Base-by-base conservation (phyloP, 2,888 invertebrate genomes). In the Rhaphigaster nebulosa region DNA sequence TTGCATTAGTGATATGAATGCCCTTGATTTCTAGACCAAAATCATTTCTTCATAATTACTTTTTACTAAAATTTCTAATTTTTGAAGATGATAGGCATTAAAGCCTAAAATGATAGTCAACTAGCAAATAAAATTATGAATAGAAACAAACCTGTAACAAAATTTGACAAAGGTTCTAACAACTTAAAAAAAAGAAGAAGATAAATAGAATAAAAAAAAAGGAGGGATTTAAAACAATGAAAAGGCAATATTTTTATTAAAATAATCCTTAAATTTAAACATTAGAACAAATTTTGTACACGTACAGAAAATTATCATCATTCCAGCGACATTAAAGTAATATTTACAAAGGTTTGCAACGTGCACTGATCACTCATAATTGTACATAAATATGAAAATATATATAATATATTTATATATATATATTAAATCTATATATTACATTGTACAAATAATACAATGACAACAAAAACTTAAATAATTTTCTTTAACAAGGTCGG, bases 371-470 rank as follows among this genome's bases (percentile, higher is more conserved):
- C 84, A 23, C 15, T 65, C 12, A 60, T 65, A 84, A 84, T 84
- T 84, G 84, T 84, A 45, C 84, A 84, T 84, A 84, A 84, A 84
- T 84, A 84, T 84, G 84, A 84, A 84, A 84, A 84, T 84, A 84
- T 84, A 84, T 84, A 45, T 45, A 80, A 80, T 80, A 41, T 80
- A 80, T 80, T 41, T 84, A 84, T 84, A 84, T 84, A n/a, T n/a
- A 84, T 84, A 84, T 50, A 50, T 50, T 45, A 84, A 84, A 84
- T 84, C 84, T 84, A 45, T 84, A 84, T 50, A 84, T 45, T 84
- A 84, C 84, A 84, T 84, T 84, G 84, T 50, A 50, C 84, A 45
- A 50, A 50, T 45, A 45, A 50, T 84, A 84, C 84, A 84, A 84
- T 84, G 84, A 84, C 84, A 45, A 84, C 84, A 84, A 84, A 84